Conservation (phyloP, 2,888 invertebrate genomes). For the Polymixis lichenea region DNA sequence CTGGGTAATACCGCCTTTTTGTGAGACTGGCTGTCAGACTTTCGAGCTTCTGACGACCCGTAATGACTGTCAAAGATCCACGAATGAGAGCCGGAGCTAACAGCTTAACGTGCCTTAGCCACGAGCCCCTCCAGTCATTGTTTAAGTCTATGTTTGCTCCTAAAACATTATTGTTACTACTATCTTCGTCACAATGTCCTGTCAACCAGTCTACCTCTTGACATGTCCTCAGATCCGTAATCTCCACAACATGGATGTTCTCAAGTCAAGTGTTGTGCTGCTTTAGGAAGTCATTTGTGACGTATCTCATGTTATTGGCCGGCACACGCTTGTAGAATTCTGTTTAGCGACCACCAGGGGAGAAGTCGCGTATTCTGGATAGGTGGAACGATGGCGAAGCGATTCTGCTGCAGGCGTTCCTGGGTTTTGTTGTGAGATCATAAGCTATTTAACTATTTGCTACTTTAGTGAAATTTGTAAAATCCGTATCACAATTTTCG, state of each 20-base stretch:
- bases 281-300: slow-evolving; percentile 64
- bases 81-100: no score
- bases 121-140: no score
- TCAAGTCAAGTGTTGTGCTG: slow-evolving; percentile 39
- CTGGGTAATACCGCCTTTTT: no score
- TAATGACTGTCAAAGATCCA: no score
- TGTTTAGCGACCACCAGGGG: slow-evolving; percentile 67
- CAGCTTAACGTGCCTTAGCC: no score
- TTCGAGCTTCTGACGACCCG: no score
- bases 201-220: background rate
- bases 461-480: no score
- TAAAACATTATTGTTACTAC: background rate
- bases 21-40: no score
- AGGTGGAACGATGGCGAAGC: background rate
- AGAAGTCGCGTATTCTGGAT: slow-evolving; percentile 64
- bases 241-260: slow-evolving; percentile 23
- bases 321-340: slow-evolving; percentile 61
- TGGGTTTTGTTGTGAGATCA: background rate
- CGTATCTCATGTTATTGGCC: slow-evolving; percentile 66
- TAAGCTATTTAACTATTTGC: background rate
- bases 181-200: background rate
- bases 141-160: background rate
- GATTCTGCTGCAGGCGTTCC: background rate
- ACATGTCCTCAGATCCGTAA: slow-evolving; percentile 8
- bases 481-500: no score